Percentiles rank a stretch among this genome's conserved stretches.
Conservation (phyloP, 2,888 invertebrate species). For the Acleris literana region DNA sequence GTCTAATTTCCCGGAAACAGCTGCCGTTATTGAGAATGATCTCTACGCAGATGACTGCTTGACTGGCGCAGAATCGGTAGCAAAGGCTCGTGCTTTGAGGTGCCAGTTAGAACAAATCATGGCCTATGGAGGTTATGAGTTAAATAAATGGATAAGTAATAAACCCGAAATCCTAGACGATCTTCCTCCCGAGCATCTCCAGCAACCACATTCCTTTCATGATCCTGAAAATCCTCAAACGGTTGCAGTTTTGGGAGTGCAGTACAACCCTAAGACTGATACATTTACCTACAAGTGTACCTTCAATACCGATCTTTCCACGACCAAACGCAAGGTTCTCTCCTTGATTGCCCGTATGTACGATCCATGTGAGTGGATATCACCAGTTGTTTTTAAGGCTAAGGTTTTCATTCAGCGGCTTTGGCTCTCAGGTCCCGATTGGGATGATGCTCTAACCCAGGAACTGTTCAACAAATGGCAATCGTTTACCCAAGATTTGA, state of each 20-base stretch:
- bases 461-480: neutral
- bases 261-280: too few species aligned
- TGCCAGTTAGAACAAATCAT: neutral
- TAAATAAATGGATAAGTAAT: conserved; percentile 1
- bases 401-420: conserved; percentile 15
- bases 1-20: neutral
- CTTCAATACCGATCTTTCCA: neutral
- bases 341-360: neutral
- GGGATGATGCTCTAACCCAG: neutral
- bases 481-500: neutral
- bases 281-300: too few species aligned
- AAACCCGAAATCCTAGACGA: neutral
- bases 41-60: conserved; percentile 14
- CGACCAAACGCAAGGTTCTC: neutral
- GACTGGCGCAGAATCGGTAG: conserved; percentile 2
- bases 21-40: neutral
- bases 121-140: neutral
- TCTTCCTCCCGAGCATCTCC: neutral
- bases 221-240: too few species aligned
- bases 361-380: conserved; percentile 4
- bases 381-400: conserved; percentile 7
- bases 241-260: neutral
- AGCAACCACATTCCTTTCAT: too few species aligned
- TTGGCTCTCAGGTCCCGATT: conserved; percentile 10
- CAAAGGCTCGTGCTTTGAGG: neutral